Base-by-base conservation (phyloP, 1,140 invertebrate species). In the Drosophila sp. region DNA sequence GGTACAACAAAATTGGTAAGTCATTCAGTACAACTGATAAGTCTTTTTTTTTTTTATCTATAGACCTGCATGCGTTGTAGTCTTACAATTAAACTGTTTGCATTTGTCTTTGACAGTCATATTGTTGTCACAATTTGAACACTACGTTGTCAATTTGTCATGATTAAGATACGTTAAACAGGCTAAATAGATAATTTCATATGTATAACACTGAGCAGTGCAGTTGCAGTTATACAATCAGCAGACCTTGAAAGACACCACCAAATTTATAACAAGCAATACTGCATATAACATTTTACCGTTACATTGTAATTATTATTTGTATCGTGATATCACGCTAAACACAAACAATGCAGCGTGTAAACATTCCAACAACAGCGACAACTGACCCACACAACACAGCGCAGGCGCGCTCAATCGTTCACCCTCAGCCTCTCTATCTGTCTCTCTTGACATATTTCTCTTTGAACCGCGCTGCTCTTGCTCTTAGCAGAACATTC, bases 371-470 rank as follows among this genome's bases (percentile, higher is more conserved):
- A 51, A 46, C 16, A 51, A 46, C 7, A 21, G 18, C 27, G 11
- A 25, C 53, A 59, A 78, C 67, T 78, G 76, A 78, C 76, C 59
- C 36, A 63, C 41, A 36, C 73, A 63, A 86, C 65, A 74, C 9
- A 7, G 80, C 80, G 80, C 65, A 80, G 58, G 77, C 80, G 80
- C 69, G 25, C 61, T 78, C 76, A 57, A 16, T 40, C 4, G 2
- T 25, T 14, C 29, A 36, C 50, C 29, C 21, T 54, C 62, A 36
- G 14, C 18, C 56, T 50, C 56, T 32, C 51, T 11, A 32, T 32
- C 25, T 34, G 40, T 18, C 69, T 61, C 67, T 18, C 4, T 29
- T 29, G 4, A 29, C 9, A 13, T 40, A 50, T 62, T 8, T n/a
- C 45, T 38, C 36, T 38, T 13, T n/a, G 36, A 38, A 8, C 36